These are phyloP conservation scores for Lucinisca nassula DNA, from an alignment of 2,888 invertebrate species.

Conservation along the genomic window DNA sequence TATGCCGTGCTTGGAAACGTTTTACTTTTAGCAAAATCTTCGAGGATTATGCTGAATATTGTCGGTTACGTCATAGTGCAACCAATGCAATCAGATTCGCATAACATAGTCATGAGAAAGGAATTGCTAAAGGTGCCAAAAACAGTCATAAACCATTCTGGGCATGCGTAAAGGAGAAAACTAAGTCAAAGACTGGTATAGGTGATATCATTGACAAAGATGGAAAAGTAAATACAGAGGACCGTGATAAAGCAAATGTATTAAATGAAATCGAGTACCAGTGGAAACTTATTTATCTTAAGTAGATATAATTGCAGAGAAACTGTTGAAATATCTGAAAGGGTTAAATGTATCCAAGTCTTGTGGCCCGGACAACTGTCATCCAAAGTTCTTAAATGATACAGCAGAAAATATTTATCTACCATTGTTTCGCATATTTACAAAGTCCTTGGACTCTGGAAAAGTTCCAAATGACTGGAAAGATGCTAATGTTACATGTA, in stretches of 20 bases:
- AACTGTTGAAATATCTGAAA: background rate
- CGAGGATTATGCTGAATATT: background rate
- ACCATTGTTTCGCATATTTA: background rate
- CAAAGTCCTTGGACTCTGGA: background rate
- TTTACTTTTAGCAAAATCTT: slow-evolving; percentile 16
- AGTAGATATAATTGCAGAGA: too few relatives aligned
- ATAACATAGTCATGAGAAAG: background rate
- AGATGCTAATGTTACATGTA: slow-evolving; percentile 15
- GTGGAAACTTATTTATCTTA: too few relatives aligned
- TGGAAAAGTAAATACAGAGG: background rate
- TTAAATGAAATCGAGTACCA: too few relatives aligned
- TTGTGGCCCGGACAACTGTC: slow-evolving; percentile 15
- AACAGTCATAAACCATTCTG: background rate
- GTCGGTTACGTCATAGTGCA: background rate
- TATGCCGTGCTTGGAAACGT: slow-evolving; percentile 35
- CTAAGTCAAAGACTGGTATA: slow-evolving; percentile 1
- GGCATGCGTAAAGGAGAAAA: background rate
- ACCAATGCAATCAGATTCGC: background rate
- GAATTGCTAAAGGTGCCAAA: background rate
- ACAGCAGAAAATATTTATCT: background rate
- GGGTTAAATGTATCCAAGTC: slow-evolving; percentile 9
- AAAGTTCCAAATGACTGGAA: slow-evolving; percentile 16
- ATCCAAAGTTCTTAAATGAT: slow-evolving; percentile 12
- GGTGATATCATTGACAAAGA: background rate
- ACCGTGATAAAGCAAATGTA: slow-evolving; percentile 2